phyloP scores from a whole-genome alignment of 2,888 invertebrate species.

The Endotricha flammealis region DNA sequence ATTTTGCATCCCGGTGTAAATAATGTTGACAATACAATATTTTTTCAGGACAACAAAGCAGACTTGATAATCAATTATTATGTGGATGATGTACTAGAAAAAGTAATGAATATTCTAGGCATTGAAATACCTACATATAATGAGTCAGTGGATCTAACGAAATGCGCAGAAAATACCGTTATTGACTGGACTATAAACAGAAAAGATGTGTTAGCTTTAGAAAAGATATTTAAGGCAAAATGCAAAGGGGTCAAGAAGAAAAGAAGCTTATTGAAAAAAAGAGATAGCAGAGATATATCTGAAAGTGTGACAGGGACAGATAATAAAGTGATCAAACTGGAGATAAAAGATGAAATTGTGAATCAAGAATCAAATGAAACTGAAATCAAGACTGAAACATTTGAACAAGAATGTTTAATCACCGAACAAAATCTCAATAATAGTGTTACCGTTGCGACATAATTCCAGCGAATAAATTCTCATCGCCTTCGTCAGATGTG shows the following conservation, averaged over 20 bases:
- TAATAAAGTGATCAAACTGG: constrained; percentile 49
- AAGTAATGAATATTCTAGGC: constrained; percentile 85
- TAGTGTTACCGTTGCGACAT: constrained; percentile 9
- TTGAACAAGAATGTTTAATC: constrained; percentile 11
- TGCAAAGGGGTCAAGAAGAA: constrained; percentile 71
- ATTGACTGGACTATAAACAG: constrained; percentile 86
- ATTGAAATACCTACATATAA: constrained; percentile 86
- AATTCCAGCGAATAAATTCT: constrained; percentile 1
- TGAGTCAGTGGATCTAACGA: constrained; percentile 82
- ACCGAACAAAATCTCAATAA: constrained; percentile 11
- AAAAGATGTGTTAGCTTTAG: constrained; percentile 78
- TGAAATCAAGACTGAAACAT: constrained; percentile 15
- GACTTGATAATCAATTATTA: constrained; percentile 92
- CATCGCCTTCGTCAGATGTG: too few species aligned
- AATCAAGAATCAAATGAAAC: constrained; percentile 9
- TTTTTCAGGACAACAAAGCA: constrained; percentile 91
- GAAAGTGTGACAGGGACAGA: constrained; percentile 2
- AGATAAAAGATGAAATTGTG: constrained; percentile 35
- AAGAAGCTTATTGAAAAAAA: constrained; percentile 52
- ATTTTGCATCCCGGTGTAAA: too few species aligned
- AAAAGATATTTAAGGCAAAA: constrained; percentile 75
- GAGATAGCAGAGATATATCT: constrained; percentile 35
- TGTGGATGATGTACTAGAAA: constrained; percentile 89
- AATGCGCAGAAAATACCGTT: constrained; percentile 56
- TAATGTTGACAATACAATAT: too few species aligned